Evolutionary conservation across 2,113 vertebrate genomes (phyloP).

Genomic region (Leiothrix lutea): DNA sequence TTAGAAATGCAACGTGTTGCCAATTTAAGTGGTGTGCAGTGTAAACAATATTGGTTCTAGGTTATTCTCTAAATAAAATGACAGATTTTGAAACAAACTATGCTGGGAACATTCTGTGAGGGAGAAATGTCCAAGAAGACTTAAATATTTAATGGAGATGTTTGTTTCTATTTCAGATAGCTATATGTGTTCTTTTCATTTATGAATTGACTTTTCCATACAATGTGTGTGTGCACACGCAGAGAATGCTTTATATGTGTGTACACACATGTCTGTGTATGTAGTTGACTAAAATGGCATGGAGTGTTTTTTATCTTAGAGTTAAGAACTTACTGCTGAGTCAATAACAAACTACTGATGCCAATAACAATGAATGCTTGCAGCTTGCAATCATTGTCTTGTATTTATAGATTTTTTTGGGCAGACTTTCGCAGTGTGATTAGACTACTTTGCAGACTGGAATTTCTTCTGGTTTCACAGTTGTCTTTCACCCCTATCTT

Average conservation of each 20-base stretch:
- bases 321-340: neutral
- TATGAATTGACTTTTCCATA: neutral
- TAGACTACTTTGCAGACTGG: neutral
- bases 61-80: neutral
- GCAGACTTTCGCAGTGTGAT: neutral
- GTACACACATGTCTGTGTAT: accelerated
- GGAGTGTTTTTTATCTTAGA: neutral
- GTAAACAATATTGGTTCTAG: neutral
- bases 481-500: neutral
- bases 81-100: neutral
- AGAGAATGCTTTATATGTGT: neutral
- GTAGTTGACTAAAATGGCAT: neutral
- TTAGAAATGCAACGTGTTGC: neutral
- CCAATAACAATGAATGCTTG: neutral
- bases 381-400: neutral
- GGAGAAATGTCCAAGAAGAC: neutral
- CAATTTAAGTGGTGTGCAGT: neutral
- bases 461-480: neutral
- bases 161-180: neutral
- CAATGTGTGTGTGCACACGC: no score
- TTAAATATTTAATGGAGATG: neutral
- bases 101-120: neutral
- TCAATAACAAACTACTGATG: neutral
- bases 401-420: neutral
- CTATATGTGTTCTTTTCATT: neutral